Base-by-base conservation (phyloP, 1,140 invertebrate species). In the Pseudomyrmex gracilis region DNA sequence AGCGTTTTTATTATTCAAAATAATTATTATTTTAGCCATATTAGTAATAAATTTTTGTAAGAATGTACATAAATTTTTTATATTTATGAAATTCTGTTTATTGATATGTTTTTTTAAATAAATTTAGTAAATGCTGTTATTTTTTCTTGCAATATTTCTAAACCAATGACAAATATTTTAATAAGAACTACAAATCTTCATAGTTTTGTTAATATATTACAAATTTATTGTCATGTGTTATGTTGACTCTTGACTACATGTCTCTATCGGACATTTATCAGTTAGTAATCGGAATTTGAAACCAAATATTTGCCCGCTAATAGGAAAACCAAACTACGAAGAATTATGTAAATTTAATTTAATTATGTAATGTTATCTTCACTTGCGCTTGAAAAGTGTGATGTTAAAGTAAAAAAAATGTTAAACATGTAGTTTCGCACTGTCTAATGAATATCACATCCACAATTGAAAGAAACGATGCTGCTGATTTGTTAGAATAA, bases 251-350 rank as follows among this genome's bases (percentile, higher is more conserved):
- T 34, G 7, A 0, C 5, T 7, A 34, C 34, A 80, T 3, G 12
- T 70, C 0, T 80, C 2, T 24, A 2, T 13, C 45, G 13, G 10
- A 2, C 3, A 24, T 49, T 70, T 8, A 49, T 47, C 20, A 68
- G 0, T 55, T 15, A 4, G 1, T 9, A 57, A n/a, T 58, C 10
- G 20, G 0, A 70, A 70, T 57, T 78, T 2, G 17, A 55, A 5
- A 55, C 15, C 10, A 80, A 80, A 71, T 70, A 80, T 78, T 70
- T 78, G 20, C 22, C 49, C 53, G 20, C 12, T 49, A 71, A 80
- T 58, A 80, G 57, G 12, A 70, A 24, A 58, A 71, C 45, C 12
- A 7, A 1, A 34, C 24, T 8, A 70, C 43, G 8, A 34, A 34
- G 34, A 34, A 34, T 34, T 34, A 34, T 34, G 34, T 7, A 34